Conservation (phyloP, 2,113 vertebrate species). For the Platysteira castanea region DNA sequence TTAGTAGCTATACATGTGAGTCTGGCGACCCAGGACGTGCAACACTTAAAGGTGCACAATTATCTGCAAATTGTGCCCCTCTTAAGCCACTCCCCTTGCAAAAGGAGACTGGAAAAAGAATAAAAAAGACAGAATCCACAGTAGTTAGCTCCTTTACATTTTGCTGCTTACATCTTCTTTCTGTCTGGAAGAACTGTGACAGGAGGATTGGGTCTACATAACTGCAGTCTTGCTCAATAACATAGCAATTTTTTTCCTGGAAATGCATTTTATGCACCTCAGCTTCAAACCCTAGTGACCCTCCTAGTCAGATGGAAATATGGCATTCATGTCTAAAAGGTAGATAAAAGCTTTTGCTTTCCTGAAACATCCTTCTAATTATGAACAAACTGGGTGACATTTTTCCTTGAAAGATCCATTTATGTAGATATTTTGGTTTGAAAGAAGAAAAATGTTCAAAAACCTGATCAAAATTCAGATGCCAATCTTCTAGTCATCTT, state of each 20-base stretch:
- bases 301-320: neutral
- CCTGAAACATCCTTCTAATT: neutral
- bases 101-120: neutral
- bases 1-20: neutral
- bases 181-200: neutral
- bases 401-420: neutral
- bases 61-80: neutral
- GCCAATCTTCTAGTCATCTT: neutral
- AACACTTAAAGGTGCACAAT: neutral
- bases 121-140: neutral
- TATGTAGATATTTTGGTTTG: neutral
- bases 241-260: neutral
- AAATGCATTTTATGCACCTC: neutral
- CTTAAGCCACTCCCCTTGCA: neutral
- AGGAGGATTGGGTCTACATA: neutral
- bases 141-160: neutral
- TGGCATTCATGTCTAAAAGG: neutral
- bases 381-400: neutral
- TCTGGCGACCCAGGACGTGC: fast-evolving
- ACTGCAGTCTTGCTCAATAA: neutral
- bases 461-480: constrained; percentile 1
- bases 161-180: neutral
- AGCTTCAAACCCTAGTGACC: neutral
- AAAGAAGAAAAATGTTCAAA: neutral
- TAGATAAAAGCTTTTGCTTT: neutral